Evolutionary conservation across 2,888 invertebrate species (phyloP).

Genomic region (Scaeva pyrastri): DNA sequence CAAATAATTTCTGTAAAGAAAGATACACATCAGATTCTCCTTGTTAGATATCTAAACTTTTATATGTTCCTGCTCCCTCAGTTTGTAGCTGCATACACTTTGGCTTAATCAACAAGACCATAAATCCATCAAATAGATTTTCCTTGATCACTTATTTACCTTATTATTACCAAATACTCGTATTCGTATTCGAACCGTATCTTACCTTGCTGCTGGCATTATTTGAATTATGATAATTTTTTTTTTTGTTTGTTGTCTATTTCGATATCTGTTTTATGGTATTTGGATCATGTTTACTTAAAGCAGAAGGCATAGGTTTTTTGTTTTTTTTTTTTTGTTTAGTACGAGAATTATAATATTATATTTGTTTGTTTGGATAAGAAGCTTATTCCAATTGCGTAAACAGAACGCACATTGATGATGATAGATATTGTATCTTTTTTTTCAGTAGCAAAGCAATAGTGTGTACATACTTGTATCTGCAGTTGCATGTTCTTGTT

Average conservation of each 20-base stretch:
- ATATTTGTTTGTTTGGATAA: constrained; percentile 27
- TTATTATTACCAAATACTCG: constrained; percentile 56
- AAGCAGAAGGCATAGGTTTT: constrained; percentile 12
- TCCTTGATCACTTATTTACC: constrained; percentile 70
- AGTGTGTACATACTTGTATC: constrained; percentile 14
- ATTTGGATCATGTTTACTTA: constrained; percentile 68
- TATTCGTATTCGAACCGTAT: neutral
- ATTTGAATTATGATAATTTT: constrained; percentile 70
- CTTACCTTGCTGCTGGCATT: constrained; percentile 46
- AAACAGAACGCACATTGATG: constrained; percentile 18
- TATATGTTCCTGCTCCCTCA: constrained; percentile 21
- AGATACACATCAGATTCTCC: constrained; percentile 16
- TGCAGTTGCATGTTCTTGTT: constrained; percentile 44
- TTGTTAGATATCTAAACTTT: constrained; percentile 7
- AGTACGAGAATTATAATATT: constrained; percentile 16
- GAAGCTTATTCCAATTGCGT: constrained; percentile 50
- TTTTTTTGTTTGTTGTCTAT: neutral
- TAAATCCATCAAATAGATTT: constrained; percentile 65
- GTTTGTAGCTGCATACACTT: constrained; percentile 16
- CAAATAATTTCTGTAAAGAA: constrained; percentile 59
- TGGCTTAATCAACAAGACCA: constrained; percentile 30
- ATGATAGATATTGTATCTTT: constrained; percentile 12
- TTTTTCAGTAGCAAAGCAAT: constrained; percentile 48
- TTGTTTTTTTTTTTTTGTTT: too few species aligned
- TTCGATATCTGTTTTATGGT: constrained; percentile 48